A percentile compares a stretch with the other conserved stretches of the same genome.
Evolutionary conservation across 2,797 vertebrate species (phyloP).

Genomic region (Perodicticus potto): DNA sequence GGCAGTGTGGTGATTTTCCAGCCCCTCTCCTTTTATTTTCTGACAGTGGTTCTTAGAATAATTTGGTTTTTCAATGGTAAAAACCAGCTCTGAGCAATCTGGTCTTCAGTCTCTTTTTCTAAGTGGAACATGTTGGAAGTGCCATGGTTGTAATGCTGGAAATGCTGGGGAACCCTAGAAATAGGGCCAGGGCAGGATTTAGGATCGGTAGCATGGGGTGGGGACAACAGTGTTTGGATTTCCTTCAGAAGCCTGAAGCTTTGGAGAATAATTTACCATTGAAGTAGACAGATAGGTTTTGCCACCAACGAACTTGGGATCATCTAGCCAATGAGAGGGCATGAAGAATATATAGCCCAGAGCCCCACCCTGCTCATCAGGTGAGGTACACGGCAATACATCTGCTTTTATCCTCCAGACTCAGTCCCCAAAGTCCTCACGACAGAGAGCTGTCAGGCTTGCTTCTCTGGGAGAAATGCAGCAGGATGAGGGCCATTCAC

Average conservation of each 20-base stretch:
- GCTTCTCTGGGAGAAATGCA: not conserved
- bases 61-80: not conserved
- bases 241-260: not conserved
- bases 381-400: not conserved
- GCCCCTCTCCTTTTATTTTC: conserved; percentile 5
- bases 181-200: not conserved
- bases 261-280: not conserved
- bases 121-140: not conserved
- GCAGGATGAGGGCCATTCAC: not conserved
- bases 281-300: not conserved
- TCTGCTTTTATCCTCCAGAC: not conserved
- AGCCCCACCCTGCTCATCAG: not conserved
- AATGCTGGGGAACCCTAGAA: not conserved
- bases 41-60: conserved; percentile 42
- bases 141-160: not conserved
- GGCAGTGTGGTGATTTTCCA: not conserved
- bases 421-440: not conserved
- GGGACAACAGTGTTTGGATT: not conserved
- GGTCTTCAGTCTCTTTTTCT: not conserved
- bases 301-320: not conserved
- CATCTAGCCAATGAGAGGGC: not conserved
- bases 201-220: not conserved
- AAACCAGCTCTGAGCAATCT: not conserved
- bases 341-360: not conserved
- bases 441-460: not conserved